phyloP scores from a whole-genome alignment of 2,888 invertebrate genomes.

The Lobophora halterata region DNA sequence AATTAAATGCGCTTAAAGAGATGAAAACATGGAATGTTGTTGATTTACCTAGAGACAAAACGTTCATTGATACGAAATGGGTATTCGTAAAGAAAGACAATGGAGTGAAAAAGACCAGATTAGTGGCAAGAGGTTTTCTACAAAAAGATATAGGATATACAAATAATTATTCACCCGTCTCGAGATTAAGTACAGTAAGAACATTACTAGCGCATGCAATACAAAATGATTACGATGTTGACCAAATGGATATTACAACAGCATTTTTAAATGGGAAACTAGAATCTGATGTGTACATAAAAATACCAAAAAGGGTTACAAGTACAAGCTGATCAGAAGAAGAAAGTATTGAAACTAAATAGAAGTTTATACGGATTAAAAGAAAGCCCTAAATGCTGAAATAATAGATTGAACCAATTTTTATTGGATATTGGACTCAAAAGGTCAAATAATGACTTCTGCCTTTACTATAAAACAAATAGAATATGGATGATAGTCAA shows the following conservation, averaged over 20 bases:
- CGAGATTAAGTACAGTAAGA: constrained; percentile 12
- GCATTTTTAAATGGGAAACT: constrained; percentile 19
- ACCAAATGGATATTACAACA: constrained; percentile 12
- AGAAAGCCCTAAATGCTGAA: constrained; percentile 26
- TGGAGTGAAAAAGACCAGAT: constrained; percentile 27
- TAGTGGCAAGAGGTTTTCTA: constrained; percentile 27
- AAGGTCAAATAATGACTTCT: constrained; percentile 17
- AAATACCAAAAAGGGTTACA: constrained; percentile 18
- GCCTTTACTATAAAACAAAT: constrained; percentile 17
- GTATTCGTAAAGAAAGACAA: constrained; percentile 28
- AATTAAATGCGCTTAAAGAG: constrained; percentile 9
- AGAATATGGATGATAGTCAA: constrained; percentile 5
- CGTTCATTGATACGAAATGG: constrained; percentile 29
- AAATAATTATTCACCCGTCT: constrained; percentile 14
- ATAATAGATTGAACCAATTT: constrained; percentile 23
- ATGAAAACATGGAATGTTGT: constrained; percentile 12
- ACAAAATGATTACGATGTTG: constrained; percentile 11
- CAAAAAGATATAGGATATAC: too few relatives aligned
- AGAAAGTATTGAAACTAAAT: constrained; percentile 1
- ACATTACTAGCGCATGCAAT: constrained; percentile 11
- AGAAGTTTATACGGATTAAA: constrained; percentile 26
- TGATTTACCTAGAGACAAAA: constrained; percentile 4
- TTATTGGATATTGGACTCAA: constrained; percentile 5
- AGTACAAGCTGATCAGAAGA: not conserved
- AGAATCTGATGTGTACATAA: constrained; percentile 16